phyloP scores from a whole-genome alignment of 2,888 invertebrate genomes.

The Dorcus parallelipipedus region DNA sequence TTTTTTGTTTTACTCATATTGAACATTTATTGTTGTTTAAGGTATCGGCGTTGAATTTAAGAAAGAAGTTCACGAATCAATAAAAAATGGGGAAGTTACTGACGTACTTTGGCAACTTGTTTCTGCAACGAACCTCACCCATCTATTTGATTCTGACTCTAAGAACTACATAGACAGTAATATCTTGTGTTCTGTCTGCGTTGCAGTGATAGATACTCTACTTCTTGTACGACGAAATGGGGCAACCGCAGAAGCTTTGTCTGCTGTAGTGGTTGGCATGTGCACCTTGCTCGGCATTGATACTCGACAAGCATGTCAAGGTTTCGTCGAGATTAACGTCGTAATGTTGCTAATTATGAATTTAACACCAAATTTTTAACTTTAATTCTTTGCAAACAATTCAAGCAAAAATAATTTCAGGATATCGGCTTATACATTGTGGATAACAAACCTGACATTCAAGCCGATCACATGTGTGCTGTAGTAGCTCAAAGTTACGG shows the following conservation, averaged over 20 bases:
- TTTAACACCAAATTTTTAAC: too few species aligned
- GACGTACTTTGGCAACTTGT: slow-evolving; percentile 3
- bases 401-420: slow-evolving; percentile 43
- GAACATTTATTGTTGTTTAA: not conserved
- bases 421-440: slow-evolving; percentile 60
- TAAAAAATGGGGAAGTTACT: slow-evolving; percentile 1
- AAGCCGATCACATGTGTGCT: slow-evolving; percentile 55
- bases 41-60: not conserved
- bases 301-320: slow-evolving; percentile 58
- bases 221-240: slow-evolving; percentile 52
- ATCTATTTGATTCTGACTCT: slow-evolving; percentile 2
- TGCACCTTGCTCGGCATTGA: slow-evolving; percentile 59
- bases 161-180: slow-evolving; percentile 6
- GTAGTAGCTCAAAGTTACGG: slow-evolving; percentile 51
- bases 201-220: slow-evolving; percentile 45
- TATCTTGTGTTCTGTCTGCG: slow-evolving; percentile 52
- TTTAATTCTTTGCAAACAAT: not conserved
- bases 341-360: slow-evolving; percentile 43
- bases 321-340: slow-evolving; percentile 57
- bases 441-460: slow-evolving; percentile 52
- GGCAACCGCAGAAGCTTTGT: slow-evolving; percentile 49
- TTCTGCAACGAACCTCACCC: slow-evolving; percentile 1
- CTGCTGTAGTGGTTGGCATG: slow-evolving; percentile 47
- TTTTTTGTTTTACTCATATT: not conserved
- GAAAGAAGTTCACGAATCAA: slow-evolving; percentile 4